phyloP scores from a whole-genome alignment of 2,888 invertebrate species.

The Trichogramma dendrolimi region DNA sequence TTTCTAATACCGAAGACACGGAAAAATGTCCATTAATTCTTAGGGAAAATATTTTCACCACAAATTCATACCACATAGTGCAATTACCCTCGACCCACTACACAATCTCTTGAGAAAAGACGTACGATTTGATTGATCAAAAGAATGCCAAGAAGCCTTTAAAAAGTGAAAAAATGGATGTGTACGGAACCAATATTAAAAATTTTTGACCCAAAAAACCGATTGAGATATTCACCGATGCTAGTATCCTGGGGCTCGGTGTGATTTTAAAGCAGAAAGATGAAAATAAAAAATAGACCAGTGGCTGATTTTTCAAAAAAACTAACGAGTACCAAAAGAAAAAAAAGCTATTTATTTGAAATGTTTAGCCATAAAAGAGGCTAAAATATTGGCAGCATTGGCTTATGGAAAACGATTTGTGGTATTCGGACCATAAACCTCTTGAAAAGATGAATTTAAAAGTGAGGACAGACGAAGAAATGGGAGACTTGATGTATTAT shows the following conservation, averaged over 20 bases:
- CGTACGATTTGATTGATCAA: slow-evolving; percentile 30
- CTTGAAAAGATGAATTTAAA: slow-evolving; percentile 32
- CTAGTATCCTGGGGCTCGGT: slow-evolving; percentile 32
- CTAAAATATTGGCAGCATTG: slow-evolving; percentile 31
- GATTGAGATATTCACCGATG: slow-evolving; percentile 38
- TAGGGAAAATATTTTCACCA: slow-evolving; percentile 28
- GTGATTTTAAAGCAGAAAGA: slow-evolving; percentile 34
- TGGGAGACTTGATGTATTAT: slow-evolving; percentile 27
- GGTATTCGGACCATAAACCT: slow-evolving; percentile 29
- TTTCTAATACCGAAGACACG: slow-evolving; percentile 22
- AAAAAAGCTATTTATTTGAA: slow-evolving; percentile 33
- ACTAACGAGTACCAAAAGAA: slow-evolving; percentile 25
- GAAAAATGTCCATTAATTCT: slow-evolving; percentile 18
- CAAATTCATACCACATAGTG: slow-evolving; percentile 22
- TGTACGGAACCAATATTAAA: slow-evolving; percentile 35
- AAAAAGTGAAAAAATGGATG: slow-evolving; percentile 30
- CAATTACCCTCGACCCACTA: slow-evolving; percentile 27
- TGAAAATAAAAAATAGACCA: slow-evolving; percentile 25
- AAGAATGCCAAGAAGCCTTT: slow-evolving; percentile 31
- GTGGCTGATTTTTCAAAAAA: slow-evolving; percentile 30
- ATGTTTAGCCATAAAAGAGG: slow-evolving; percentile 32
- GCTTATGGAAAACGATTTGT: slow-evolving; percentile 30
- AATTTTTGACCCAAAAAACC: slow-evolving; percentile 35
- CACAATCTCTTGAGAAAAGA: slow-evolving; percentile 30
- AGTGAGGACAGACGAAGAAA: slow-evolving; percentile 28